A percentile compares a stretch with the other conserved stretches of the same genome.
Conservation (phyloP, 2,888 invertebrate genomes). For the Eilema caniola region DNA sequence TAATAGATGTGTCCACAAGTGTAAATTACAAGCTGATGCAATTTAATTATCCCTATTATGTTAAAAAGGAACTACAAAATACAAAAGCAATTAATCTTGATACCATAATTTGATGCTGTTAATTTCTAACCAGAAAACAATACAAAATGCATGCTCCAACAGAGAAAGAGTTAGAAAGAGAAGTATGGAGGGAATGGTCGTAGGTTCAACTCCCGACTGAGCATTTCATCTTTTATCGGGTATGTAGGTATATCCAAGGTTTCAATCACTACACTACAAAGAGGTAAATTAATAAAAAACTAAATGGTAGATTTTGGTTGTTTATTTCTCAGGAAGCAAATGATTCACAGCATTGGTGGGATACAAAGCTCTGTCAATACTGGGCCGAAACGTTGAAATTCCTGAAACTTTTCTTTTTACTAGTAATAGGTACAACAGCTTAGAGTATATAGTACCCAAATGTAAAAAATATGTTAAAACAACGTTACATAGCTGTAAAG, state of each 20-base stretch:
- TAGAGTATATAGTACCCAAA: slow-evolving; percentile 80
- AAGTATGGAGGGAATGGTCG: no score
- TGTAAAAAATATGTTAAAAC: slow-evolving; percentile 81
- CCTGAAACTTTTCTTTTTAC: slow-evolving; percentile 73
- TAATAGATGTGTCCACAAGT: no score
- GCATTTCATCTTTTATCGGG: no score
- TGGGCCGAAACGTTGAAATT: slow-evolving; percentile 80
- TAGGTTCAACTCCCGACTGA: no score
- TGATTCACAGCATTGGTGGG: slow-evolving; percentile 87
- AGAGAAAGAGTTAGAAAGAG: no score
- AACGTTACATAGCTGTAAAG: slow-evolving; percentile 76
- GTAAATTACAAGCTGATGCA: no score
- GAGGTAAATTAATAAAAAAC: slow-evolving; percentile 52
- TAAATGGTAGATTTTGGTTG: slow-evolving; percentile 77
- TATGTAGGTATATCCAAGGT: not conserved
- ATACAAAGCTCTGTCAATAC: slow-evolving; percentile 83
- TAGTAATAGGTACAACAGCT: slow-evolving; percentile 80
- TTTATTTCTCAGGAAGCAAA: slow-evolving; percentile 87
- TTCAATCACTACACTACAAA: not conserved
- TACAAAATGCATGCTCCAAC: no score
- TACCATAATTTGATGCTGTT: no score
- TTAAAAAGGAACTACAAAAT: no score
- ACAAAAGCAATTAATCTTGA: no score
- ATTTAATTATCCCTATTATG: no score
- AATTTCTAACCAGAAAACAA: no score